These are phyloP conservation scores for Cecidostiba fungosa DNA, from an alignment of 2,888 invertebrate species.

Conservation along the genomic window DNA sequence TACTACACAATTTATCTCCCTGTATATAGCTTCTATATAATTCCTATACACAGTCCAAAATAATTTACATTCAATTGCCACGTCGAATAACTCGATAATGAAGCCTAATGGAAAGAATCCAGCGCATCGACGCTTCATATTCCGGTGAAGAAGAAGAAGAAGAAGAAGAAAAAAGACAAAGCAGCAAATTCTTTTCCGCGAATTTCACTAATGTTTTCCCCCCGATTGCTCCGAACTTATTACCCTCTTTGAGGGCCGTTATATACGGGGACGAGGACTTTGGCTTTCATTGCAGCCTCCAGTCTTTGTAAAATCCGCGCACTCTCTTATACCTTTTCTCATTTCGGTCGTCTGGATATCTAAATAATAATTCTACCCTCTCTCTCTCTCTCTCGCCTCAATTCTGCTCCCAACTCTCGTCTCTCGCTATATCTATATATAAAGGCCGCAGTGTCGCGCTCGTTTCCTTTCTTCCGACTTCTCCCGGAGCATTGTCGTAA, in stretches of 20 bases:
- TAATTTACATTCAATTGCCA: background rate
- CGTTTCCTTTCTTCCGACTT: constrained; percentile 49
- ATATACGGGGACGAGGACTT: background rate
- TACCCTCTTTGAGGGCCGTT: constrained; percentile 18
- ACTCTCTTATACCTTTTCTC: constrained; percentile 49
- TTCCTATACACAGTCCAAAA: background rate
- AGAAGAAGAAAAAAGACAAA: constrained; percentile 10
- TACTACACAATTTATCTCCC: no score
- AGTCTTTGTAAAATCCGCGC: constrained; percentile 34
- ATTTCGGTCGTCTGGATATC: constrained; percentile 54
- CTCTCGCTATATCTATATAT: background rate
- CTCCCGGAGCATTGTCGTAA: constrained; percentile 52
- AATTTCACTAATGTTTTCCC: constrained; percentile 42
- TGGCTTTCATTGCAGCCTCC: constrained; percentile 32
- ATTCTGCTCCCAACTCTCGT: constrained; percentile 23
- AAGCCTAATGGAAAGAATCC: background rate
- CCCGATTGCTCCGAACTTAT: constrained; percentile 50
- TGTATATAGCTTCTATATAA: background rate
- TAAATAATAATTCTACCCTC: constrained; percentile 61
- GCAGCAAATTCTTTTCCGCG: constrained; percentile 18
- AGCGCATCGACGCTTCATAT: background rate
- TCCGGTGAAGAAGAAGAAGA: background rate
- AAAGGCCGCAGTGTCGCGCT: constrained; percentile 22
- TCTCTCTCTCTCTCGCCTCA: constrained; percentile 43
- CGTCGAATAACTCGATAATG: background rate